phyloP scores from a whole-genome alignment of 2,797 vertebrate species.

The Alcedo quadribrachys region DNA sequence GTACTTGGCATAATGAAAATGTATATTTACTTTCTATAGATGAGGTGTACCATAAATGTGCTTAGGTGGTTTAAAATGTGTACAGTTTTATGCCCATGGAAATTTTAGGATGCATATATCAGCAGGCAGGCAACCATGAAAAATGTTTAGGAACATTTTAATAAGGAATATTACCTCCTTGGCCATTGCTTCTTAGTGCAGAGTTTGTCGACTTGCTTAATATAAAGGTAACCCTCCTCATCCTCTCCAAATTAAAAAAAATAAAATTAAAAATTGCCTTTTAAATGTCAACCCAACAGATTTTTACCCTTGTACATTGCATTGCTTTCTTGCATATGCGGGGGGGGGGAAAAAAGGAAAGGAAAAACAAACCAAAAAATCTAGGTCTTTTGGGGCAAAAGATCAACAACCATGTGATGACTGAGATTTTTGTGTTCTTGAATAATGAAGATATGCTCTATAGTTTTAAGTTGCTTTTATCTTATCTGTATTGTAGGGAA shows the following conservation, averaged over 20 bases:
- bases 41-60: background rate
- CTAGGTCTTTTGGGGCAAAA: background rate
- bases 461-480: background rate
- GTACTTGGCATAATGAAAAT: background rate
- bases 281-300: background rate
- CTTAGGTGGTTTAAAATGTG: background rate
- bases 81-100: background rate
- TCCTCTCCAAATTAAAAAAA: background rate
- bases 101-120: background rate
- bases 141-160: background rate
- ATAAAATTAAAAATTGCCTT: background rate
- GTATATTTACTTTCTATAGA: background rate
- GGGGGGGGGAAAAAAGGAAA: too few relatives aligned
- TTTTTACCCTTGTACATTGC: background rate
- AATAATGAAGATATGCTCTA: background rate
- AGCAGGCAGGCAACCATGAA: background rate
- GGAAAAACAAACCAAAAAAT: too few relatives aligned
- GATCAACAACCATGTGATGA: background rate
- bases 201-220: background rate
- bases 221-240: background rate
- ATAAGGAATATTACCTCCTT: background rate
- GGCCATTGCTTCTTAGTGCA: background rate
- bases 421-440: slow-evolving; percentile 2
- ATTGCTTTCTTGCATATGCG: background rate
- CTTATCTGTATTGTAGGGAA: slow-evolving; percentile 76